Conservation (phyloP, 2,113 vertebrate species). For the Laticauda colubrina region DNA sequence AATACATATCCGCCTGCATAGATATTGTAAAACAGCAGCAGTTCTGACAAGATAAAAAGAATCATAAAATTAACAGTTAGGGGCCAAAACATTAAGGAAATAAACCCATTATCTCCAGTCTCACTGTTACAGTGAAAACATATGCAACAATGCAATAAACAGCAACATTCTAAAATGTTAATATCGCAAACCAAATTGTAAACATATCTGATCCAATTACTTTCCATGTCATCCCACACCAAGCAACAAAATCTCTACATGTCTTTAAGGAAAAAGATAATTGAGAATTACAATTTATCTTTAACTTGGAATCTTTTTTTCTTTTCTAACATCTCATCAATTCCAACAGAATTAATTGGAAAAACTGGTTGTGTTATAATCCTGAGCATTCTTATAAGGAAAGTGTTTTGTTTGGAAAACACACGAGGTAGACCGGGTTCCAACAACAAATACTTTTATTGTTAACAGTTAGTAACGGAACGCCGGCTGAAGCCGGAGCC, state of each 20-base stretch:
- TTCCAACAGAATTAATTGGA: constrained; percentile 28
- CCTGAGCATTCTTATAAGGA: background rate
- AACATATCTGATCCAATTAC: background rate
- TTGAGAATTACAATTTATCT: background rate
- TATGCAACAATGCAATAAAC: background rate
- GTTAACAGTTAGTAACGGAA: too few relatives aligned
- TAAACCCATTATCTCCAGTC: rapidly evolving
- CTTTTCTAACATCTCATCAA: constrained; percentile 18
- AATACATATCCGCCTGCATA: background rate
- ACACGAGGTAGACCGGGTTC: too few relatives aligned
- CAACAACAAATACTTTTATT: too few relatives aligned
- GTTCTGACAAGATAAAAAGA: constrained; percentile 6
- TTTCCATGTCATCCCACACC: background rate
- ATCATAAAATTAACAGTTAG: background rate
- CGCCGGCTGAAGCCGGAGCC: too few relatives aligned
- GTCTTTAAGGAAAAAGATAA: background rate
- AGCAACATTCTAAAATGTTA: background rate
- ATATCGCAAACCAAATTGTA: background rate
- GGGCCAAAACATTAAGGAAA: background rate
- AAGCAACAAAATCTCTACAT: background rate
- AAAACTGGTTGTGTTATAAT: constrained; percentile 15
- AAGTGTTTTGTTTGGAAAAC: too few relatives aligned
- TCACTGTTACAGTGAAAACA: background rate
- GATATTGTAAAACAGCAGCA: rapidly evolving
- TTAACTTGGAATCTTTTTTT: background rate